A percentile compares a stretch with the other conserved stretches of the same genome.
Evolutionary conservation across 1,140 invertebrate species (phyloP).

Genomic region (Spodoptera frugiperda): DNA sequence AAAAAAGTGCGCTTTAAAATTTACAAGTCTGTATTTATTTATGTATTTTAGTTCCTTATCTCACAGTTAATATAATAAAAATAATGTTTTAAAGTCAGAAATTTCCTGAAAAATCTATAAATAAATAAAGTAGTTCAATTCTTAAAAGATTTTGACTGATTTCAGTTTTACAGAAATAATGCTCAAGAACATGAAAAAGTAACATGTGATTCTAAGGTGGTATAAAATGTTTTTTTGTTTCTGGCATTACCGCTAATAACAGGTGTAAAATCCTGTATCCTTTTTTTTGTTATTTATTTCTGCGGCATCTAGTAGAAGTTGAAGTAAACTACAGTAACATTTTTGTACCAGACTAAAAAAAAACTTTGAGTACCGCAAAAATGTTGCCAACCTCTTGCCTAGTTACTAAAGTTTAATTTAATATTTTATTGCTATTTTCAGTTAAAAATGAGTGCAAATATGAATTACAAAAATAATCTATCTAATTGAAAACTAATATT

Average conservation of each 20-base stretch:
- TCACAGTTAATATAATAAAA: no score
- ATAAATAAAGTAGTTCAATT: no score
- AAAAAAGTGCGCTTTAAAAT: no score
- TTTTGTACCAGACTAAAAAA: conserved; percentile 23
- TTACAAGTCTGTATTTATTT: no score
- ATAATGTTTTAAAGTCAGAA: no score
- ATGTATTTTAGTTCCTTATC: no score
- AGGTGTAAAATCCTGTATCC: conserved; percentile 28
- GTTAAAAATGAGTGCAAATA: not conserved
- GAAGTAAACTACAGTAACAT: not conserved
- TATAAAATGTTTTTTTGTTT: conserved; percentile 20
- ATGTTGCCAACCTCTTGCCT: conserved; percentile 29
- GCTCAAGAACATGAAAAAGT: not conserved
- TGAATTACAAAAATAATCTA: not conserved
- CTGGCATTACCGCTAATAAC: conserved; percentile 17
- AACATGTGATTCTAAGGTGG: not conserved
- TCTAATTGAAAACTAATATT: not conserved
- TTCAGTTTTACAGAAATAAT: not conserved
- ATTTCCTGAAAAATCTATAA: no score
- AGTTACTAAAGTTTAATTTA: not conserved
- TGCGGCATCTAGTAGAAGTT: not conserved
- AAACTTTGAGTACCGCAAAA: not conserved
- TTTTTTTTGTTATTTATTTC: conserved; percentile 4
- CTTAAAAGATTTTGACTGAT: no score
- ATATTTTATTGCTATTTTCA: not conserved